Conservation (phyloP, 53 echinoderm and acorn worm genomes). For the Crossaster papposus region DNA sequence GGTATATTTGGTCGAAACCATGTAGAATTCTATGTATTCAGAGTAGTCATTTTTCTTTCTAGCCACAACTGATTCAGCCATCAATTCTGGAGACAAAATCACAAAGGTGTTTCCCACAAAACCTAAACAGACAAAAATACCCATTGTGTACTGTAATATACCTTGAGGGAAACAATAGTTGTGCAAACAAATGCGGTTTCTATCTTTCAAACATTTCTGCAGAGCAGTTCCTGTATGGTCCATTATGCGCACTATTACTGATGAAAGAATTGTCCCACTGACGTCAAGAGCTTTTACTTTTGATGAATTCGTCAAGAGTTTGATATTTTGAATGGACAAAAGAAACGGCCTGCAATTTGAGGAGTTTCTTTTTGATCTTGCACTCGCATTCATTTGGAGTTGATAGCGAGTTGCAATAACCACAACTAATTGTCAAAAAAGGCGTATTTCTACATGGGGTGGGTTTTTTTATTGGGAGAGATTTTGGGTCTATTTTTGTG, state of each 20-base stretch:
- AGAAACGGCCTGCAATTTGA: not conserved
- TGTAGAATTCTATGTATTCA: not conserved
- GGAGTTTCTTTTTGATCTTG: not conserved
- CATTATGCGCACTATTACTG: not conserved
- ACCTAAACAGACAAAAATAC: not conserved
- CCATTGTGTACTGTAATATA: not conserved
- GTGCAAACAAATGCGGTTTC: not conserved
- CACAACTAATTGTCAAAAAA: too few relatives aligned
- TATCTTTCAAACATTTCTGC: not conserved
- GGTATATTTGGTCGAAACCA: not conserved
- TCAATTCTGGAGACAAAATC: not conserved
- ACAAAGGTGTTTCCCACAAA: not conserved
- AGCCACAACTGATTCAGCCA: not conserved
- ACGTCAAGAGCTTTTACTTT: not conserved
- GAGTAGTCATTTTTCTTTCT: not conserved
- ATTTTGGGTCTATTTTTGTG: too few relatives aligned
- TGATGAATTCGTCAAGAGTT: not conserved
- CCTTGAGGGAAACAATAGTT: not conserved
- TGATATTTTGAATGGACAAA: not conserved
- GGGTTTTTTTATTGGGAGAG: too few relatives aligned
- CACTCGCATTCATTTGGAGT: not conserved
- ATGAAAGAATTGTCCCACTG: not conserved
- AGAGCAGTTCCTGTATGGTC: not conserved
- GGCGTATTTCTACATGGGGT: too few relatives aligned
- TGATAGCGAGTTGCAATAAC: too few relatives aligned